phyloP scores from a whole-genome alignment of 2,113 vertebrate genomes.

The Myodes glareolus region DNA sequence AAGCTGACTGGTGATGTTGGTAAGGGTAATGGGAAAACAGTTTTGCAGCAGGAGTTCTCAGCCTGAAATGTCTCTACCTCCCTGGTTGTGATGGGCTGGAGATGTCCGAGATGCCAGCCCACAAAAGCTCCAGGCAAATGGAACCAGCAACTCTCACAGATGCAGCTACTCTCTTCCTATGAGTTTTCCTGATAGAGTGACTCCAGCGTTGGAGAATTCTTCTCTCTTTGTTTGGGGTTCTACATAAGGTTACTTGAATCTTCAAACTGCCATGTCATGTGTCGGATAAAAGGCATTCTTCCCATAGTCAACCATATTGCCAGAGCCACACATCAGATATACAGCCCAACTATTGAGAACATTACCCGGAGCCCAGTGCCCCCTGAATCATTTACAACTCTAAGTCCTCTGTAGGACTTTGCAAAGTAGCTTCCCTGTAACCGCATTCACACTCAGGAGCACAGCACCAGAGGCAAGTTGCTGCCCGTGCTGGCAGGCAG shows the following conservation, averaged over 20 bases:
- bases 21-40: not conserved
- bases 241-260: not conserved
- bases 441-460: not conserved
- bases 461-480: not conserved
- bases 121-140: not conserved
- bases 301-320: not conserved
- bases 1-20: not conserved
- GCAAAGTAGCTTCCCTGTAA: not conserved
- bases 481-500: no score
- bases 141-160: not conserved
- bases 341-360: not conserved
- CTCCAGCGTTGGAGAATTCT: not conserved
- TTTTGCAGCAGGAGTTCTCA: not conserved
- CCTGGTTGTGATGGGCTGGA: not conserved
- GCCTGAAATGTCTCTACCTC: not conserved
- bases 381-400: not conserved
- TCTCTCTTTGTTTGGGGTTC: conserved; percentile 1
- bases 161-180: not conserved
- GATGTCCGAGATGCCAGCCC: not conserved
- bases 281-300: not conserved
- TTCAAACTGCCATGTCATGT: not conserved
- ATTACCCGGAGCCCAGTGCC: not conserved
- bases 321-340: not conserved
- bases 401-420: not conserved
- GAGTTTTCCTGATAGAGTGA: not conserved